Evolutionary conservation across 2,113 vertebrate genomes (phyloP), one percentile per base, ranked within the genome.

Genomic region (Oriolus oriolus): DNA sequence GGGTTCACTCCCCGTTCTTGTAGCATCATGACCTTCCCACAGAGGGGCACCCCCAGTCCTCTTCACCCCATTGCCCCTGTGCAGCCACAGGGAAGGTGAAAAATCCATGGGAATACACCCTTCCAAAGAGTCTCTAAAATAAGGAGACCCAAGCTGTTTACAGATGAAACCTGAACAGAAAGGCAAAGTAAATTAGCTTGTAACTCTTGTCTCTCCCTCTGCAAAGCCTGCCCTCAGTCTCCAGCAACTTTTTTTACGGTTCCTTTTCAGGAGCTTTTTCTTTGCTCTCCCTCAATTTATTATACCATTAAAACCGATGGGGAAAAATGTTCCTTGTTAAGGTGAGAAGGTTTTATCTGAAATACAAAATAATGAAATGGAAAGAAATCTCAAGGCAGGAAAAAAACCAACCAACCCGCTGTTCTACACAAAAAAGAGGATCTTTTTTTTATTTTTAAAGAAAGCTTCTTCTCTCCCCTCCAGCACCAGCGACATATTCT

Each of bases 261-360:
- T 95, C 65, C 35, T 94, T 92, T 96, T 94, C 80, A 52, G 85
- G 13, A 77, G 24, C 71, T 77, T 92, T 79, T 78, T 45, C 89
- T 85, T 87, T 5, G 2, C 80, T 90, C 49, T 50, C 68, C 39
- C 2, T 4, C 79, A 90, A 95, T 96, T 93, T 96, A 96, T 97
- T 86, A 74, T 47, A 75, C 16, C 61, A 76, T 95, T 91, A 85
- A 93, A 89, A 95, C n/a, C 7, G 7, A 95, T 65, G 70, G 59
- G 44, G 54, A 44, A 89, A 94, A 95, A 93, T 92, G 92, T 79
- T 89, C 86, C 87, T 92, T 5, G 6, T 95, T 96, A 95, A 81
- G 80, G 60, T 56, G 81, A 78, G 37, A 92, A 87, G n/a, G 54
- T 71, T 92, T 94, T 84, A 87, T 80, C 90, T 93, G 80, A 87